Evolutionary conservation across 1,140 invertebrate species (phyloP).

Genomic region (Brachionus plicatilis): DNA sequence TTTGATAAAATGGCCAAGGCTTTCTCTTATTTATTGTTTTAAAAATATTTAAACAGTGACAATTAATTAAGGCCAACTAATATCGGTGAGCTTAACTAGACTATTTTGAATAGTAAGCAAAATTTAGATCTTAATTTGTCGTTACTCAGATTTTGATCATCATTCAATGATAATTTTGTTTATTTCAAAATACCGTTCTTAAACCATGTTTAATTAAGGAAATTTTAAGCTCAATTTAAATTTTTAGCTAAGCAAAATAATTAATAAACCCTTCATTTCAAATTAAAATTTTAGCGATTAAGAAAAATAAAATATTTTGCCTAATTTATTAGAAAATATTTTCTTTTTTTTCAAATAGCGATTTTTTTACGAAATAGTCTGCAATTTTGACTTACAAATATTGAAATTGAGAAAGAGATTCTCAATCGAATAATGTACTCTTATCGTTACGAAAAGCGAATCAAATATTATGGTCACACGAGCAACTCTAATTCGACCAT

Average conservation of each 20-base stretch:
- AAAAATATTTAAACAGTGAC: constrained; percentile 12
- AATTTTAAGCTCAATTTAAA: constrained; percentile 24
- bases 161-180: constrained; percentile 6
- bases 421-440: constrained; percentile 25
- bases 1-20: background rate
- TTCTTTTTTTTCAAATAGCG: background rate
- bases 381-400: background rate
- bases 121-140: constrained; percentile 18
- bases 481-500: background rate
- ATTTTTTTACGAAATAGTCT: background rate
- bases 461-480: constrained; percentile 39
- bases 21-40: background rate
- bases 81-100: background rate
- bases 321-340: background rate
- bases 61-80: constrained; percentile 1
- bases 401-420: background rate
- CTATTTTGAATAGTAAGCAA: background rate
- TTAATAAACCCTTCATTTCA: background rate
- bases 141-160: constrained; percentile 6
- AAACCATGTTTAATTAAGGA: background rate
- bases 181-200: background rate
- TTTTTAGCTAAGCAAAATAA: background rate
- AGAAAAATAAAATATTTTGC: background rate
- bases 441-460: constrained; percentile 37
- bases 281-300: background rate